A percentile compares a stretch with the other conserved stretches of the same genome.
phyloP scores from a whole-genome alignment of 1,140 invertebrate genomes.

The Galleria mellonella region DNA sequence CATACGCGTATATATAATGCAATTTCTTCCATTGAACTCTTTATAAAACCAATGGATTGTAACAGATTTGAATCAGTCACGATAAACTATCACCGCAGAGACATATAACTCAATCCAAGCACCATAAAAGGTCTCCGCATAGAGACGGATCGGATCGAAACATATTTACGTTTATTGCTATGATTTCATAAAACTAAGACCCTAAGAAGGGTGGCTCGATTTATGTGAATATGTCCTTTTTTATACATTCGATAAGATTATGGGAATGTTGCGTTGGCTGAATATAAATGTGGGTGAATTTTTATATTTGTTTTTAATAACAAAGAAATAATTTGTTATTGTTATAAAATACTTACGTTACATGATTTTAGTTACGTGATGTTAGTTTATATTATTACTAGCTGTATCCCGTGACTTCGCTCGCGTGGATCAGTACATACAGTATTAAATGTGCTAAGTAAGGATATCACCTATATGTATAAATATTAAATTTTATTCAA shows the following conservation, averaged over 20 bases:
- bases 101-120: constrained; percentile 41
- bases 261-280: neutral
- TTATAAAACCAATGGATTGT: constrained; percentile 32
- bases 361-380: too few relatives aligned
- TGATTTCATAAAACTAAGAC: neutral
- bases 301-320: neutral
- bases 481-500: too few relatives aligned
- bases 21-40: constrained; percentile 16
- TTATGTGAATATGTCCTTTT: neutral
- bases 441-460: too few relatives aligned
- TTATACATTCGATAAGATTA: too few relatives aligned
- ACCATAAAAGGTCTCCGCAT: constrained; percentile 20
- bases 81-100: constrained; percentile 14
- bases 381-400: too few relatives aligned
- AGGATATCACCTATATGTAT: too few relatives aligned
- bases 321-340: neutral
- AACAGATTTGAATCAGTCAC: constrained; percentile 30
- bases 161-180: constrained; percentile 35
- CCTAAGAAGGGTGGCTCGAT: constrained; percentile 1
- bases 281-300: neutral
- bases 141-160: constrained; percentile 16
- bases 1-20: constrained; percentile 25
- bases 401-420: too few relatives aligned
- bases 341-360: too few relatives aligned
- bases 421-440: too few relatives aligned